A percentile compares a stretch with the other conserved stretches of the same genome.
phyloP scores from a whole-genome alignment of 2,797 vertebrate genomes.

The Cuniculus paca region DNA sequence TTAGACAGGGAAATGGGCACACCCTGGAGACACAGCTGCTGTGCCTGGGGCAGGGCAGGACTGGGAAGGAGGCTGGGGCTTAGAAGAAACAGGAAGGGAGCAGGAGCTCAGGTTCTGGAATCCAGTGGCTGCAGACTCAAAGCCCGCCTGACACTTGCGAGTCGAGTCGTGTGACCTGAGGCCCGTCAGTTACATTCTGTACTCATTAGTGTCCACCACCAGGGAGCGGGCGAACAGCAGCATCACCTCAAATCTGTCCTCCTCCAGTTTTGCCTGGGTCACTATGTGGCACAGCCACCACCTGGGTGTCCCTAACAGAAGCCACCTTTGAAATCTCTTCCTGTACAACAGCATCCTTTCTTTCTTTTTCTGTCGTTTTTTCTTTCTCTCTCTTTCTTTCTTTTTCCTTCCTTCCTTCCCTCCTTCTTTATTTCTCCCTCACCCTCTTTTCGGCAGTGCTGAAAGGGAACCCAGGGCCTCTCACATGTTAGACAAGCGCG shows the following conservation, averaged over 20 bases:
- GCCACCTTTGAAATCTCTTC: not conserved
- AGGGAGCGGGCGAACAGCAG: not conserved
- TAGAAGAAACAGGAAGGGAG: not conserved
- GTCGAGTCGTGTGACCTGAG: not conserved
- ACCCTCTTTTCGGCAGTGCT: not conserved
- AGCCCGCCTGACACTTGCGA: not conserved
- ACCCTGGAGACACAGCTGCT: not conserved
- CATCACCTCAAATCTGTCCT: not conserved
- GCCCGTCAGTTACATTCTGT: not conserved
- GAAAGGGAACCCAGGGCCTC: not conserved
- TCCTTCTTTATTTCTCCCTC: not conserved
- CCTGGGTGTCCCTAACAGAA: not conserved
- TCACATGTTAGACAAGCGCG: too few relatives aligned
- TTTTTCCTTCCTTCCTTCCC: not conserved
- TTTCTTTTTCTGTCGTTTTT: not conserved
- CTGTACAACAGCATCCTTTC: not conserved
- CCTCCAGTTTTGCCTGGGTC: not conserved
- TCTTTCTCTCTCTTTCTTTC: not conserved
- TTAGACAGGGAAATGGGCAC: not conserved
- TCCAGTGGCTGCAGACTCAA: rapidly evolving
- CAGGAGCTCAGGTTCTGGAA: not conserved
- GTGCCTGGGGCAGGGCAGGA: not conserved
- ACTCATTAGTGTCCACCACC: not conserved
- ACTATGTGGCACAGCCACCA: not conserved
- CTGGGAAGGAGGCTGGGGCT: not conserved